These are phyloP conservation scores for Phylloscopus trochiloides DNA, from an alignment of 2,113 vertebrate genomes.

Conservation along the genomic window DNA sequence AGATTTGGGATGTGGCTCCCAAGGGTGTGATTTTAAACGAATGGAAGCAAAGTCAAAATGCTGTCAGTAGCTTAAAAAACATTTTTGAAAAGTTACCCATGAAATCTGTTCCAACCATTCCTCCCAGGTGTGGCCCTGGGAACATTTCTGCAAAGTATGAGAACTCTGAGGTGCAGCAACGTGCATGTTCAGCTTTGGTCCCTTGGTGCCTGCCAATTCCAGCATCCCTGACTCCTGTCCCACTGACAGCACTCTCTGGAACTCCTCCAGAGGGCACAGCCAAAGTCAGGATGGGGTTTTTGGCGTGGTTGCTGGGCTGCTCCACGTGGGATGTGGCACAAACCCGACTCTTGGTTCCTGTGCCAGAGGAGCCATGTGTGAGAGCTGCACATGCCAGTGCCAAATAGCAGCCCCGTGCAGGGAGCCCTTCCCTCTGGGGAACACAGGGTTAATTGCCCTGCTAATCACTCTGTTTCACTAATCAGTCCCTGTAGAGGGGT, in stretches of 20 bases:
- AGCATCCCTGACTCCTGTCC: background rate
- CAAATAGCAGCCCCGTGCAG: background rate
- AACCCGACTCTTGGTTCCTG: background rate
- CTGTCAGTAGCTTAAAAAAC: background rate
- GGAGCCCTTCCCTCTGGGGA: background rate
- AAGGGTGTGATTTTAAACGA: background rate
- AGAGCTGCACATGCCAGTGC: background rate
- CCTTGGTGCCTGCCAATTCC: background rate
- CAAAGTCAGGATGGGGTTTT: background rate
- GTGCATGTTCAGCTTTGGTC: background rate
- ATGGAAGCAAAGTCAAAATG: background rate
- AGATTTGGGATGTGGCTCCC: background rate
- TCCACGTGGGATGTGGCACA: background rate
- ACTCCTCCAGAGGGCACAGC: background rate
- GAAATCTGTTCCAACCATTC: background rate
- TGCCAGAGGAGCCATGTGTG: background rate
- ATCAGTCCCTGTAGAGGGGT: conserved; percentile 47
- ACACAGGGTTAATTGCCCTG: conserved; percentile 51
- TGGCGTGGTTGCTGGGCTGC: background rate
- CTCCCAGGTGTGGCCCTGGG: background rate
- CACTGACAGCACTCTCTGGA: background rate
- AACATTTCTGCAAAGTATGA: background rate
- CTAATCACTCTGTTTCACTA: conserved; percentile 43
- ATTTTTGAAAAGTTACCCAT: background rate
- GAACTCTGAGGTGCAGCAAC: background rate